A percentile compares a stretch with the other conserved stretches of the same genome.
Conservation (phyloP, 2,888 invertebrate species). For the Acrobasis consociella region DNA sequence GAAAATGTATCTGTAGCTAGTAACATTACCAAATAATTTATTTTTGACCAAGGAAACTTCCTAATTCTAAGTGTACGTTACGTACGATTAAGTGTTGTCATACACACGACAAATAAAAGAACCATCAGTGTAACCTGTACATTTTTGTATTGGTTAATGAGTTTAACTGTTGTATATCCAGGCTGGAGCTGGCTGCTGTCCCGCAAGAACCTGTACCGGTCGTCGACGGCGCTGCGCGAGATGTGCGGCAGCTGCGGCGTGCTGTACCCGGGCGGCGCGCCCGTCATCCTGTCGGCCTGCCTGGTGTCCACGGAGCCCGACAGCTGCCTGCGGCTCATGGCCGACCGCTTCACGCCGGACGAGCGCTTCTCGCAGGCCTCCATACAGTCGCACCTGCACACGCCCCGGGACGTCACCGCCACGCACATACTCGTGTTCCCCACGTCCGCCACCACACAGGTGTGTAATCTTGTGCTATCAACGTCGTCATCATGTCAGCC, state of each 20-base stretch:
- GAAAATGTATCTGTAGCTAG: too few relatives aligned
- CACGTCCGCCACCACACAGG: constrained; percentile 96
- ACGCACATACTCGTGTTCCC: constrained; percentile 99
- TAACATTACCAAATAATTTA: too few relatives aligned
- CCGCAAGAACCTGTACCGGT: constrained; percentile 93
- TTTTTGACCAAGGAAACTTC: too few relatives aligned
- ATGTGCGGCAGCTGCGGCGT: constrained; percentile 94
- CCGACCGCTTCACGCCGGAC: constrained; percentile 97
- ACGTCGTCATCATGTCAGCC: too few relatives aligned
- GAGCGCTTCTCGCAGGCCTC: constrained; percentile 94
- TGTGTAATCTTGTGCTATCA: constrained; percentile 44
- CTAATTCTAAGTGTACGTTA: too few relatives aligned
- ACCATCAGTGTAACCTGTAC: too few relatives aligned
- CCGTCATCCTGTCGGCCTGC: constrained; percentile 98
- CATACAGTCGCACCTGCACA: constrained; percentile 94
- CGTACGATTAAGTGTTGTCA: too few relatives aligned
- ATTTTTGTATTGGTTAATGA: too few relatives aligned
- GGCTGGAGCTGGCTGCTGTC: constrained; percentile 98
- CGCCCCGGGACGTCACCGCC: constrained; percentile 97
- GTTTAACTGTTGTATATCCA: too few relatives aligned
- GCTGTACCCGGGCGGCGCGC: constrained; percentile 91
- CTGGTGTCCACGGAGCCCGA: constrained; percentile 97
- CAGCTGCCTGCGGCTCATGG: constrained; percentile 93
- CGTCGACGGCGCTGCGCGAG: constrained; percentile 94
- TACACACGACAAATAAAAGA: too few relatives aligned